phyloP scores from a whole-genome alignment of 1,140 invertebrate genomes.

The Drosophila orena region DNA sequence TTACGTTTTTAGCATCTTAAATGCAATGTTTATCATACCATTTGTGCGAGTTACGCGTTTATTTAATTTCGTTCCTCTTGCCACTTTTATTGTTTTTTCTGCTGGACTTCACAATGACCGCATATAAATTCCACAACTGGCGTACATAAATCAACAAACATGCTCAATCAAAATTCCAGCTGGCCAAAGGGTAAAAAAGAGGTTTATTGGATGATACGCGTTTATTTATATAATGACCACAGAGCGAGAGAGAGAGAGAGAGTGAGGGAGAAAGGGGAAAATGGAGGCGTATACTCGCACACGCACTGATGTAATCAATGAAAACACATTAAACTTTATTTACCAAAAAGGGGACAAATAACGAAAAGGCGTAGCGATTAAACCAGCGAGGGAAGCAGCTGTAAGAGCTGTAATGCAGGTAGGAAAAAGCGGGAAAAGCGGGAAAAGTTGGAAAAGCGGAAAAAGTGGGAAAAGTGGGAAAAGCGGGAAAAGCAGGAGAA shows the following conservation, averaged over 20 bases:
- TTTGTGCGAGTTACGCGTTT: slow-evolving; percentile 1
- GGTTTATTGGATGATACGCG: slow-evolving; percentile 7
- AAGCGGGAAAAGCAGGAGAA: neutral
- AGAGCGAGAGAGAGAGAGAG: neutral
- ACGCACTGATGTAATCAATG: slow-evolving; percentile 59
- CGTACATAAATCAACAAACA: slow-evolving; percentile 68
- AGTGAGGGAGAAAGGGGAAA: slow-evolving; percentile 2
- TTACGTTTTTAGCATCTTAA: slow-evolving; percentile 27
- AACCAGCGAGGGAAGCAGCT: slow-evolving; percentile 32
- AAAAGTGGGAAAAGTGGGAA: neutral
- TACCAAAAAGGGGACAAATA: slow-evolving; percentile 17
- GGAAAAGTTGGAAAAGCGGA: neutral
- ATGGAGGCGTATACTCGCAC: neutral
- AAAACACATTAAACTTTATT: slow-evolving; percentile 74
- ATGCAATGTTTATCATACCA: slow-evolving; percentile 18
- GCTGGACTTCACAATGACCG: slow-evolving; percentile 54
- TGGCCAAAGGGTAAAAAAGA: slow-evolving; percentile 21
- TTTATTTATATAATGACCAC: slow-evolving; percentile 41
- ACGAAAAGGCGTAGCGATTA: slow-evolving; percentile 16
- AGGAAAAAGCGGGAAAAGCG: neutral
- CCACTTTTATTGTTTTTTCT: slow-evolving; percentile 30
- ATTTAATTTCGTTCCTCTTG: slow-evolving; percentile 9
- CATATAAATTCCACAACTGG: slow-evolving; percentile 72
- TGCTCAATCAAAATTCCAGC: slow-evolving; percentile 71
- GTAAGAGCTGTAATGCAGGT: slow-evolving; percentile 45